Conservation (phyloP, 2,888 invertebrate species). For the Vesta saturnalis region DNA sequence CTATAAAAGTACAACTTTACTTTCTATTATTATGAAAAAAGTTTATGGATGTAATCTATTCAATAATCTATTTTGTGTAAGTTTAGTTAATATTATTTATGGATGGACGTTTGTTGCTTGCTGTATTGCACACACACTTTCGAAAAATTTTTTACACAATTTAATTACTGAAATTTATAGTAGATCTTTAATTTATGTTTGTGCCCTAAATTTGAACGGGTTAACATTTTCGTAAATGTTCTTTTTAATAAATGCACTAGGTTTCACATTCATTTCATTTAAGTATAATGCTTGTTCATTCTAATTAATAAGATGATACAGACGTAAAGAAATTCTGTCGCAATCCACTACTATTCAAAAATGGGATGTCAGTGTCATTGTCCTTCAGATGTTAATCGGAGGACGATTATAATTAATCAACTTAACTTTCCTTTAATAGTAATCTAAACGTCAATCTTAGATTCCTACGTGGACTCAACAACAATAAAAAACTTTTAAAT, state of each 20-base stretch:
- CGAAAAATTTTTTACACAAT: neutral
- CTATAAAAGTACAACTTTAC: constrained; percentile 1
- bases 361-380: constrained; percentile 4
- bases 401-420: constrained; percentile 10
- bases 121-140: neutral
- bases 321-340: neutral
- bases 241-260: neutral
- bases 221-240: no score
- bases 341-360: neutral
- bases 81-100: neutral
- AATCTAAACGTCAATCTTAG: constrained; percentile 4
- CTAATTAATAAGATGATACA: neutral
- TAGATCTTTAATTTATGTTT: no score
- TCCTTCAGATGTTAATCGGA: constrained; percentile 12
- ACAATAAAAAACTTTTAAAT: no score
- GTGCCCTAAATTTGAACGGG: no score
- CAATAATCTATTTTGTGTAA: neutral
- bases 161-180: neutral
- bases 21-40: constrained; percentile 1
- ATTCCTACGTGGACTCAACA: neutral
- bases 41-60: no score
- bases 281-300: neutral
- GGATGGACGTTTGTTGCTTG: no score
- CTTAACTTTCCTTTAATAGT: constrained; percentile 3
- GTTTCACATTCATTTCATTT: no score